Percentiles rank a stretch among this genome's conserved stretches.
Evolutionary conservation across 2,113 vertebrate species (phyloP).

Genomic region (Scytalopus superciliaris): DNA sequence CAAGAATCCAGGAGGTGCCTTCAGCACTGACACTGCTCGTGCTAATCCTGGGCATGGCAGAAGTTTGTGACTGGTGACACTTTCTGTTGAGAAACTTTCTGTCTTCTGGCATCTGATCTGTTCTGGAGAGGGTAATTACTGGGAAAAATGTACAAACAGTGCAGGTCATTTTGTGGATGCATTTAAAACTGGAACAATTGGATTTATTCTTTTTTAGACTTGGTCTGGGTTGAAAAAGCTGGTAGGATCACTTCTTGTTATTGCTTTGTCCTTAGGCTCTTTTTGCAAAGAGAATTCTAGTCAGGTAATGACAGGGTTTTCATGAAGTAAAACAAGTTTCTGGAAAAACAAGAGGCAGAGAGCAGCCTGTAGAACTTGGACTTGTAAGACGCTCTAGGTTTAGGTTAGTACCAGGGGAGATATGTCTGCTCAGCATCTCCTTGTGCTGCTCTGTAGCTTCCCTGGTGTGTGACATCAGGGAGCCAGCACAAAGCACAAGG

Average conservation of each 20-base stretch:
- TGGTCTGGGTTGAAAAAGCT: not conserved
- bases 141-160: not conserved
- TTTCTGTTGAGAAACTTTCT: not conserved
- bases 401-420: not conserved
- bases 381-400: not conserved
- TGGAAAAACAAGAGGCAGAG: not conserved
- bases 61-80: not conserved
- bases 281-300: not conserved
- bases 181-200: not conserved
- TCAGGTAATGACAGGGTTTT: not conserved
- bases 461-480: too few species aligned
- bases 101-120: not conserved
- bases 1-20: not conserved
- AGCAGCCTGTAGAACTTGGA: not conserved
- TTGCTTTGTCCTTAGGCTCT: not conserved
- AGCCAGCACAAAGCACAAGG: not conserved
- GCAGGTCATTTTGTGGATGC: not conserved
- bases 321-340: not conserved
- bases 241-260: not conserved
- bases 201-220: not conserved
- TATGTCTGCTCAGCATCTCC: not conserved
- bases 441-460: not conserved
- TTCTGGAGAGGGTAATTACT: not conserved
- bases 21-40: fast-evolving
- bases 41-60: not conserved